Base-by-base conservation (phyloP, 2,113 vertebrate genomes). In the Columbina picui region DNA sequence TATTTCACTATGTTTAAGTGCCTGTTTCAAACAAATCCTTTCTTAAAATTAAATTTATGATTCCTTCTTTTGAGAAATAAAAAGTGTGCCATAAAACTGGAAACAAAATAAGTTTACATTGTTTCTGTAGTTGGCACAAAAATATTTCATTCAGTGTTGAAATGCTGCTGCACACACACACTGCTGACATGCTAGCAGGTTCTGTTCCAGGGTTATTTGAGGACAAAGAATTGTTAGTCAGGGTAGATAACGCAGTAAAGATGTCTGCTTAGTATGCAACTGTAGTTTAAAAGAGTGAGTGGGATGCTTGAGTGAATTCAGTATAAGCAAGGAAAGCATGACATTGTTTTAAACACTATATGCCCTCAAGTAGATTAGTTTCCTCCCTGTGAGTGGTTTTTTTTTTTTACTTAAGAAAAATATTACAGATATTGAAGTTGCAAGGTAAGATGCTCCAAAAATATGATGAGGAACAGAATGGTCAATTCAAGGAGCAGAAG, bases 181-280 rank as follows among this genome's bases (percentile, higher is more conserved):
- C 19, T 39, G 56, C 70, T 95, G 78, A 53, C 38, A 34, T 86
- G 73, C 80, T 57, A 60, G 34, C 39, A 65, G 56, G 69, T 88
- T 95, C 83, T 96, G 57, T 61, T 91, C 41, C 39, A 84, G 88
- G 96, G 93, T 96, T 91, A 84, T 95, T 57, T 96, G 93, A 96
- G 97, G 96, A 96, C 85, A 79, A 68, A 55, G 67, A 69, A 79
- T 34, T 95, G 45, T 32, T 47, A 94, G 90, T 76, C 79, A 53
- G 43, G 38, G 50, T 92, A 57, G 90, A 53, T 89, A 89, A 65
- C 3, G 17, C 81, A 52, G 49, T 86, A 57, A 93, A 93, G 90
- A 86, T 92, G 64, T 84, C 90, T 94, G 81, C 84, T 97, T 81
- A 91, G 81, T 94, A 95, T 95, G 91, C 95, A 93, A 76, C 29